A percentile compares a stretch with the other conserved stretches of the same genome.
phyloP scores from a whole-genome alignment of 1,140 invertebrate genomes.

The Brachionus sp. region DNA sequence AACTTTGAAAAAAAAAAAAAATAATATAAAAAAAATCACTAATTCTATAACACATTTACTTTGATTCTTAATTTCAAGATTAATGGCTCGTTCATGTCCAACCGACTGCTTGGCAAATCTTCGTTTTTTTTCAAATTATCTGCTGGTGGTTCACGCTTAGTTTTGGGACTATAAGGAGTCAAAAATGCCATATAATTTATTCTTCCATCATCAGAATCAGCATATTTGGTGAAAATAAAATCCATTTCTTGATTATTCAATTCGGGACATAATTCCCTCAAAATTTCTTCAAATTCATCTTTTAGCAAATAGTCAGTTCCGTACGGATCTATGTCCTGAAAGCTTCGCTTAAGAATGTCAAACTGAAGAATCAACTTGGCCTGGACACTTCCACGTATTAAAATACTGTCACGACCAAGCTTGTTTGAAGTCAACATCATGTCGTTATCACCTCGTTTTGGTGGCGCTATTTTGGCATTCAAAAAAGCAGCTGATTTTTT shows the following conservation, averaged over 20 bases:
- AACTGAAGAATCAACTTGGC: conserved; percentile 59
- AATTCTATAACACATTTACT: background rate
- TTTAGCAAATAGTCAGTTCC: conserved; percentile 53
- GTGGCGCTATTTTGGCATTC: conserved; percentile 57
- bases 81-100: conserved; percentile 21
- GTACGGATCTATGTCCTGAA: conserved; percentile 58
- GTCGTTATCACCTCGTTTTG: conserved; percentile 56
- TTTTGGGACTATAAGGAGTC: background rate
- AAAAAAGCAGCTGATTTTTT: conserved; percentile 55
- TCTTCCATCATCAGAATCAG: background rate
- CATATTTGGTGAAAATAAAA: conserved; percentile 18
- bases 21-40: background rate
- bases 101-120: background rate
- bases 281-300: conserved; percentile 57
- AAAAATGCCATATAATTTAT: conserved; percentile 42
- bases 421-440: conserved; percentile 58
- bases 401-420: conserved; percentile 56
- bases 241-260: conserved; percentile 56
- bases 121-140: conserved; percentile 24
- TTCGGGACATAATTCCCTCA: conserved; percentile 56
- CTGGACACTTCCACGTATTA: conserved; percentile 56
- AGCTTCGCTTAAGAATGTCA: conserved; percentile 57
- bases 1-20: conserved; percentile 51
- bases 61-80: conserved; percentile 4
- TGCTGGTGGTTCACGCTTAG: background rate